Evolutionary conservation across 2,888 invertebrate species (phyloP).

Genomic region (Orchesellides sinensis): DNA sequence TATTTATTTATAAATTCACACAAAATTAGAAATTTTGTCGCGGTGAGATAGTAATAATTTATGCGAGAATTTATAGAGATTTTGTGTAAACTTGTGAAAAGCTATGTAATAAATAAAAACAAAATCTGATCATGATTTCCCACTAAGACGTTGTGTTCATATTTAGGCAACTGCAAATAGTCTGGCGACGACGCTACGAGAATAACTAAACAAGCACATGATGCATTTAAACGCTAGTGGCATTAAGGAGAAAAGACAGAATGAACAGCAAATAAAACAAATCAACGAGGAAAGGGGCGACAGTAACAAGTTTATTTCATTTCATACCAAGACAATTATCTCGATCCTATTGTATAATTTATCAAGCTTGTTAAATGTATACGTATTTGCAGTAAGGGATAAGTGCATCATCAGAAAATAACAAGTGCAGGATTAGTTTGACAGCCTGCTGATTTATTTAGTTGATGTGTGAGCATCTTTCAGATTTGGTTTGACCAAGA

Average conservation of each 20-base stretch:
- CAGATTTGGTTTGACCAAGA: no score
- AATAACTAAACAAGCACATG: no score
- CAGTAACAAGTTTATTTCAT: conserved; percentile 40
- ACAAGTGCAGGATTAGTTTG: conserved; percentile 29
- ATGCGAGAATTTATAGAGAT: not conserved
- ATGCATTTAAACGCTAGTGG: no score
- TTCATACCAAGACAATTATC: not conserved
- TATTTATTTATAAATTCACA: conserved; percentile 1
- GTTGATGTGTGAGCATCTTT: not conserved
- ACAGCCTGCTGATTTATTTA: conserved; percentile 46
- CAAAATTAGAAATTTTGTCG: conserved; percentile 26
- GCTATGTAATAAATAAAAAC: not conserved
- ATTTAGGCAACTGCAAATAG: no score
- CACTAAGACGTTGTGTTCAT: no score
- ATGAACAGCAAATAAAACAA: conserved; percentile 3
- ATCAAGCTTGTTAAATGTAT: not conserved
- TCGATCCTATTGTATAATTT: no score
- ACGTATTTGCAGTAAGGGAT: not conserved
- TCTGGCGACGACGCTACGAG: no score
- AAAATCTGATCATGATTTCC: no score
- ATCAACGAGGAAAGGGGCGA: conserved; percentile 18
- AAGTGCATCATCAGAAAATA: not conserved
- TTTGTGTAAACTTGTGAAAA: not conserved
- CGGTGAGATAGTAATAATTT: conserved; percentile 21
- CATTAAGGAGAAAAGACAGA: not conserved